Evolutionary conservation across 2,797 vertebrate species (phyloP).

Genomic region (Oceanodroma leucorhoa): DNA sequence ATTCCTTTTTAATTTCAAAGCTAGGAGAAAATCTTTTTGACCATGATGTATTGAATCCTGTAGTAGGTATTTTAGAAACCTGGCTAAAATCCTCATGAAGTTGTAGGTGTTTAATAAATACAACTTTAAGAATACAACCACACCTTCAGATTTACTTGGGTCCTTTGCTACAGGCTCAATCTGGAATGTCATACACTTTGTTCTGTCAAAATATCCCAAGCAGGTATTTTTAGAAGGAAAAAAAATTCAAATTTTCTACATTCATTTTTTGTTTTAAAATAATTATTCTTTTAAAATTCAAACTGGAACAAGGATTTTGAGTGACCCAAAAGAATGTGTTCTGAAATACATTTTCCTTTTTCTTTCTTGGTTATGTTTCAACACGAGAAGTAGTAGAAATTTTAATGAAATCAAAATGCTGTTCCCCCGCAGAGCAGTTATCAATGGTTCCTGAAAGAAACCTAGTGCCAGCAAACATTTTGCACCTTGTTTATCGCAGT

Average conservation of each 20-base stretch:
- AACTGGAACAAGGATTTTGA: background rate
- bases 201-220: background rate
- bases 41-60: background rate
- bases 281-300: background rate
- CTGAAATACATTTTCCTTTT: background rate
- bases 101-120: background rate
- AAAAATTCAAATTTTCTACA: background rate
- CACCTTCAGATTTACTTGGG: background rate
- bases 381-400: background rate
- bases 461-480: background rate
- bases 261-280: background rate
- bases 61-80: background rate
- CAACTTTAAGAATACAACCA: background rate
- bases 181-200: fast-evolving
- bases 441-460: background rate
- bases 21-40: background rate
- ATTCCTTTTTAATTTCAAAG: background rate
- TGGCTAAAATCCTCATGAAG: background rate
- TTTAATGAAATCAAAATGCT: background rate
- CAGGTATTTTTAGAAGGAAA: background rate
- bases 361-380: background rate
- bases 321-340: background rate
- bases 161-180: background rate
- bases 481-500: background rate
- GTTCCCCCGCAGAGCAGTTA: background rate